Conservation (phyloP, 2,888 invertebrate genomes). For the Chymomyza fuscimana region DNA sequence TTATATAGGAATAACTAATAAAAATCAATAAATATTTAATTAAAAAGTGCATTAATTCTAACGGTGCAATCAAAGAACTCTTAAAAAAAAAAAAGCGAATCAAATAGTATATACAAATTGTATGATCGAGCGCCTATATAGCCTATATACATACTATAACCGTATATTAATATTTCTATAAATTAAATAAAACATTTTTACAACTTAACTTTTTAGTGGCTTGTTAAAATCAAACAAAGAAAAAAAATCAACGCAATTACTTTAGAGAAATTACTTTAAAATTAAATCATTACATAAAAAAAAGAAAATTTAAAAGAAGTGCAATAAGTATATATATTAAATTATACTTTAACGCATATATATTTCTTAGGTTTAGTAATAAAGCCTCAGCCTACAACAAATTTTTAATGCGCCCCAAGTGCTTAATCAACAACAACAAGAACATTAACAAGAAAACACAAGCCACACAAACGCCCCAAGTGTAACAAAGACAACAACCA, state of each 20-base stretch:
- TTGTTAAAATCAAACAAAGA: conserved; percentile 42
- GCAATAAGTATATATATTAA: conserved; percentile 24
- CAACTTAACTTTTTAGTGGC: conserved; percentile 29
- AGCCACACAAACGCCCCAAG: neutral
- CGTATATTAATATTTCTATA: neutral
- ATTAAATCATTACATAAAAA: conserved; percentile 5
- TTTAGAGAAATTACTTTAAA: conserved; percentile 66
- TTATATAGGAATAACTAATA: neutral
- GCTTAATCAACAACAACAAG: conserved; percentile 50
- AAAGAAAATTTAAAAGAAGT: conserved; percentile 33
- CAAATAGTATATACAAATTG: conserved; percentile 13
- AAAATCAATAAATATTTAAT: neutral
- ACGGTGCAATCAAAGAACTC: conserved; percentile 64
- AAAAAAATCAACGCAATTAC: conserved; percentile 56
- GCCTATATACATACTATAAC: neutral
- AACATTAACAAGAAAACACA: neutral
- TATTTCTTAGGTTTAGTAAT: conserved; percentile 31
- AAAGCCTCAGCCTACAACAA: conserved; percentile 18
- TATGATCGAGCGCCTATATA: conserved; percentile 13
- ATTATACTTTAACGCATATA: conserved; percentile 5
- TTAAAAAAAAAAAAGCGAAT: conserved; percentile 24
- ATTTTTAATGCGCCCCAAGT: conserved; percentile 65
- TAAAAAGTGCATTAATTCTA: conserved; percentile 59
- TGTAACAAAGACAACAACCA: conserved; percentile 30
- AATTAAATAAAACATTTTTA: conserved; percentile 1